Evolutionary conservation across 2,888 invertebrate species (phyloP).

Genomic region (Xanthia icteritia): DNA sequence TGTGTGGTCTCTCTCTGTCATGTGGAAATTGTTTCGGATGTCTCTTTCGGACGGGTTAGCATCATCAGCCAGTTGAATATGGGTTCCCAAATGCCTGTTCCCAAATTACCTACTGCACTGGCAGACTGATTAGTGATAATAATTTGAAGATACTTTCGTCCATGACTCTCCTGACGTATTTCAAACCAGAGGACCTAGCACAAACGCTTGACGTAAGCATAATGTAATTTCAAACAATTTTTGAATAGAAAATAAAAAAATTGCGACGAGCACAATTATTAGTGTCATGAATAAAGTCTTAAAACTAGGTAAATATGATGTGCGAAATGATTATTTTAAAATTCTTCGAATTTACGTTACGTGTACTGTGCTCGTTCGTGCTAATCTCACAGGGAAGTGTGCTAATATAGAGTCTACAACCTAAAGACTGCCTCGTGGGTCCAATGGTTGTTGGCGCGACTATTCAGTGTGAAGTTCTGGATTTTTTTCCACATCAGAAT

Average conservation of each 20-base stretch:
- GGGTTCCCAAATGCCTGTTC: too few relatives aligned
- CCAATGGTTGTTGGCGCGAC: background rate
- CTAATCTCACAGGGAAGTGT: background rate
- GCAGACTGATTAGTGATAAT: too few relatives aligned
- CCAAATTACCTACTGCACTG: background rate
- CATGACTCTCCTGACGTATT: background rate
- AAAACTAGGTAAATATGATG: background rate
- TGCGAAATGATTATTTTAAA: background rate
- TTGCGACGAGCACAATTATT: too few relatives aligned
- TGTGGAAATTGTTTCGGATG: background rate
- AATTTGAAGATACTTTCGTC: background rate
- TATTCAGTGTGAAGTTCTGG: background rate
- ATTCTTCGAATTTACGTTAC: background rate
- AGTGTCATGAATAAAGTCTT: background rate
- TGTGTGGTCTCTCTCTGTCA: conserved; percentile 4
- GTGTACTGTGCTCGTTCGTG: background rate
- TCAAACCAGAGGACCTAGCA: background rate
- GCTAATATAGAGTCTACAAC: too few relatives aligned
- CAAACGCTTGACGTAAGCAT: background rate
- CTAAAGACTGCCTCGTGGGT: background rate
- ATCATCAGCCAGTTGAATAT: background rate
- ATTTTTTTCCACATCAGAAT: background rate
- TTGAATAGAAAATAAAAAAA: background rate
- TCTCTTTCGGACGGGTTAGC: conserved; percentile 12
- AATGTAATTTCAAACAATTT: background rate